Evolutionary conservation across 2,797 vertebrate genomes (phyloP), one percentile per base, ranked within the genome.

Genomic region (Melanogrammus aeglefinus): DNA sequence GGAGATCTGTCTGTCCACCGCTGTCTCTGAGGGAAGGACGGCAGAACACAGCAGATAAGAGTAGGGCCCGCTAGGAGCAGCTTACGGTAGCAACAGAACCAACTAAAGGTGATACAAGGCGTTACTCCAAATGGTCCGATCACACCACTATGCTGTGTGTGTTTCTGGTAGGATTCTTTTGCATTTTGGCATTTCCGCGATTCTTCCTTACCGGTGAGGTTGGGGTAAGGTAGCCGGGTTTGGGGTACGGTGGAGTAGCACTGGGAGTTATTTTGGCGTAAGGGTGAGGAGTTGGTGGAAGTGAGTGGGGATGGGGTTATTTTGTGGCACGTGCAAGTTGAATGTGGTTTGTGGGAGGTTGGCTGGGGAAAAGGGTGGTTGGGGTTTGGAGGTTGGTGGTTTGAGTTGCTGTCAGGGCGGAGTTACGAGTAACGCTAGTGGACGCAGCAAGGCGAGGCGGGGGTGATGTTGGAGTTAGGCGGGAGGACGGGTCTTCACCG

Each of bases 1-100:
- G 74, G 94, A 92, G 86, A 99, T 98, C 91, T 97, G 98, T 86
- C 97, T 95, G 90, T 99, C 98, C 86, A 99, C 97, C 72, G 97
- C 95, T 3, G 96, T 94, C 92, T 99, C 98, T 97, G 94, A 80
- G 69, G 6, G 72, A 79, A 21, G 75, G n/a, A 82, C 29, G 33
- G 16, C 70, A 33, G 10, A n/a, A 27, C 63, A 66, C 2, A 27
- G 63, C n/a, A 12, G 63, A n/a, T 27, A 27, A 69, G 63, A 63
- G 57, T 8, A 63, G 57, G 1, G 6, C 57, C 57, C 5, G 21
- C 21, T 63, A 7, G 63, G 8, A 12, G 63, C 63, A n/a, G n/a
- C n/a, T 69, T 13, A 27, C 7, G 9, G 7, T 21, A 63, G 57
- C 63, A 7, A 66, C 57, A 66, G 57, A n/a, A 66, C 57, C n/a